These are phyloP conservation scores for Orius insidiosus DNA, from an alignment of 1,140 invertebrate species.

Conservation along the genomic window DNA sequence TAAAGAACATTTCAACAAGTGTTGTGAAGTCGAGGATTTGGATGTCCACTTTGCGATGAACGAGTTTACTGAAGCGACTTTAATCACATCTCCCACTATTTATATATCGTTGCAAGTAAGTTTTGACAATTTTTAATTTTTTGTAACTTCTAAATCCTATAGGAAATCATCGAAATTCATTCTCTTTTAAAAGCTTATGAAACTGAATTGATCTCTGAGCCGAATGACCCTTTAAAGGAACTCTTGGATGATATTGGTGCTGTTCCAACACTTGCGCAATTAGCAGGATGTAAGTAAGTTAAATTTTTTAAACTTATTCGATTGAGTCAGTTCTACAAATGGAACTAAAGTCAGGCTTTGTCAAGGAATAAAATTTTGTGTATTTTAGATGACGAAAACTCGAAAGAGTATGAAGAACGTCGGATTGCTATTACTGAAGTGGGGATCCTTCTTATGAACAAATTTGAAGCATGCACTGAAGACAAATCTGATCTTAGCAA, in stretches of 20 bases:
- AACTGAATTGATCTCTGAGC: conserved; percentile 48
- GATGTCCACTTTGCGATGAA: conserved; percentile 57
- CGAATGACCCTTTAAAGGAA: conserved; percentile 48
- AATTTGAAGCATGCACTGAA: conserved; percentile 46
- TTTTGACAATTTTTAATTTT: conserved; percentile 10
- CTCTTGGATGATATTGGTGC: conserved; percentile 51
- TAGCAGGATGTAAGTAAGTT: conserved; percentile 31
- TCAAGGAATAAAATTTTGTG: conserved; percentile 7
- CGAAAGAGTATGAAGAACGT: conserved; percentile 6
- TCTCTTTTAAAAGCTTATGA: conserved; percentile 48
- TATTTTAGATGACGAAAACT: conserved; percentile 20
- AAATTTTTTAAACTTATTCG: conserved; percentile 12
- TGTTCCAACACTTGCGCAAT: conserved; percentile 39
- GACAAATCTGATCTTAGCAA: conserved; percentile 47
- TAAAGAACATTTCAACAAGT: conserved; percentile 52
- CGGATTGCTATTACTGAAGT: conserved; percentile 45
- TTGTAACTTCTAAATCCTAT: conserved; percentile 9
- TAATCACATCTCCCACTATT: conserved; percentile 53
- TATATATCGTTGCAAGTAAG: conserved; percentile 46
- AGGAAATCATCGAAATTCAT: conserved; percentile 52
- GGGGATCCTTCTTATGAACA: conserved; percentile 49
- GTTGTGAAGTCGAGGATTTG: conserved; percentile 46
- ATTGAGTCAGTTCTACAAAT: too few relatives aligned
- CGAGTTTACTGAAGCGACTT: conserved; percentile 57
- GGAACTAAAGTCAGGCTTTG: background rate